Percentiles rank a stretch among this genome's conserved stretches.
Evolutionary conservation across 2,113 vertebrate genomes (phyloP).

Genomic region (Ceuthmochares aereus): DNA sequence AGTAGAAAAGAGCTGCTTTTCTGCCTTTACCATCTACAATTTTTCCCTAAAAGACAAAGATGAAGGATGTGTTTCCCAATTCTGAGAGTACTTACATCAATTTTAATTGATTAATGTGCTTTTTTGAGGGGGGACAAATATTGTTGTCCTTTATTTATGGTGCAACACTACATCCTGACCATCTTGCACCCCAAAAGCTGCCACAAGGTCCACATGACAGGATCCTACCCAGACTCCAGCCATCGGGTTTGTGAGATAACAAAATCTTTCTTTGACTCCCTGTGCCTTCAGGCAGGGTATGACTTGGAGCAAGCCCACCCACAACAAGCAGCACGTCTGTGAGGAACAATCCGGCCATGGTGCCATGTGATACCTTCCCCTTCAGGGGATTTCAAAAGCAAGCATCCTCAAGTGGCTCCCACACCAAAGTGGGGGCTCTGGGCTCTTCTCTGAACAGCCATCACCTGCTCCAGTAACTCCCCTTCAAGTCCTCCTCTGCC

Average conservation of each 20-base stretch:
- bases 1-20: neutral
- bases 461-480: neutral
- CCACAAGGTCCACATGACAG: constrained; percentile 14
- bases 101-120: neutral
- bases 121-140: neutral
- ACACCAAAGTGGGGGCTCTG: fast-evolving
- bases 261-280: constrained; percentile 16
- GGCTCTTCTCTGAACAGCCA: neutral
- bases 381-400: neutral
- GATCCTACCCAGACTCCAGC: constrained; percentile 28
- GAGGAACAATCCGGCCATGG: neutral
- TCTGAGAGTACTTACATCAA: neutral
- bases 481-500: neutral
- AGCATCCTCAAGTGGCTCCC: neutral
- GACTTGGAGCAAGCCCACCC: constrained; percentile 34
- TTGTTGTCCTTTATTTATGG: neutral
- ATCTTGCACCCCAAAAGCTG: neutral
- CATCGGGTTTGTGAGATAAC: neutral
- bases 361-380: neutral
- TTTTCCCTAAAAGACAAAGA: neutral
- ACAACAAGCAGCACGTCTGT: neutral
- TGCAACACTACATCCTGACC: neutral
- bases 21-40: neutral
- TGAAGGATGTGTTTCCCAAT: fast-evolving
- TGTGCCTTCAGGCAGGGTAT: constrained; percentile 15